These are phyloP conservation scores for Holotrichia oblita DNA, from an alignment of 1,140 invertebrate genomes.

Conservation along the genomic window DNA sequence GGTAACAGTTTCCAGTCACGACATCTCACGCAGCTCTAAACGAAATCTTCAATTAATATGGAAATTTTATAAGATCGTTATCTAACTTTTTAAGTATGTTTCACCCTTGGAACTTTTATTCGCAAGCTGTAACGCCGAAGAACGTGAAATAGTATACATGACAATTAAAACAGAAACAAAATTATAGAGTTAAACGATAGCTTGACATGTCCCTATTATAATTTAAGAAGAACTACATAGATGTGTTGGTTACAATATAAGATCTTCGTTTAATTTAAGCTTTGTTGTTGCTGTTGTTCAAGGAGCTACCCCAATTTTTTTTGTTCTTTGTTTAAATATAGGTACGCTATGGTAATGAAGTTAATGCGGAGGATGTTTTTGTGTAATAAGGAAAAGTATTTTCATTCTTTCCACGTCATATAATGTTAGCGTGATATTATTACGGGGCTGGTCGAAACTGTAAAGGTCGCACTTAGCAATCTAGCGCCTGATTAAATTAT, in stretches of 20 bases:
- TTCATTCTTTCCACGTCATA: background rate
- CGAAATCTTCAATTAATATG: constrained; percentile 33
- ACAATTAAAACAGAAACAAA: constrained; percentile 12
- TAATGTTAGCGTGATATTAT: constrained; percentile 28
- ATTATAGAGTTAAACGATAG: background rate
- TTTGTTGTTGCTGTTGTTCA: no score
- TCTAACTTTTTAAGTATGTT: constrained; percentile 12
- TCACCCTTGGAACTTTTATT: background rate
- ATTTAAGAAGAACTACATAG: no score
- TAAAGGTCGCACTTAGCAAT: constrained; percentile 25
- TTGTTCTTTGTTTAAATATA: no score
- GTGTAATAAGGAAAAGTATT: background rate
- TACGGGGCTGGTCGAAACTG: constrained; percentile 8
- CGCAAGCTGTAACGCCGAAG: background rate
- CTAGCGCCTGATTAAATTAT: constrained; percentile 26
- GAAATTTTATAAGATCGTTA: constrained; percentile 32
- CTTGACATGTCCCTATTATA: background rate
- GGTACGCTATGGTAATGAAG: no score
- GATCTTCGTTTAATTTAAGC: no score
- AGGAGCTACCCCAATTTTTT: no score
- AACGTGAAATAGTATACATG: background rate
- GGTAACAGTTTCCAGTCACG: constrained; percentile 20
- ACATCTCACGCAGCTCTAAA: background rate
- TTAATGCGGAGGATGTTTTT: no score
- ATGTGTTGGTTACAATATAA: no score